Base-by-base conservation (phyloP, 2,888 invertebrate genomes). In the Deilephila porcellus region DNA sequence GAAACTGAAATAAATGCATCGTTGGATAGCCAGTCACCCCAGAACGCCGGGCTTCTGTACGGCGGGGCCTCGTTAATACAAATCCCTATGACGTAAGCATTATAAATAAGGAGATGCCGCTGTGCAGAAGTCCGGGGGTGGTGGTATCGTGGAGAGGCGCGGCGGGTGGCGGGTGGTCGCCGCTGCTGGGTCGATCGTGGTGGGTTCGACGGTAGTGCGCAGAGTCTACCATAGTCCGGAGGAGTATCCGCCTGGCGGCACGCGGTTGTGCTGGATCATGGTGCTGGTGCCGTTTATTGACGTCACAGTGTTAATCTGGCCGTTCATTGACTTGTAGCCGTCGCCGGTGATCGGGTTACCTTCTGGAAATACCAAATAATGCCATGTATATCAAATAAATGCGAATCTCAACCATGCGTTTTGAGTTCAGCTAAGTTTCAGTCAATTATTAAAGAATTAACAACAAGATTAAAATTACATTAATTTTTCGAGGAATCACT, bases 191-290 rank as follows among this genome's bases (percentile, higher is more conserved):
- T 74, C 71, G 63, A 77, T 76, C 77, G 76, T 78, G 79, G 79
- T 78, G 79, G 80, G 76, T 75, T 79, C 73, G 81, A 77, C 76
- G 76, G 76, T 79, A 73, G 80, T 80, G 79, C 78, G 75, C 79
- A 76, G 79, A 76, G 84, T 88, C 95, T 96, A 96, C 96, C 96
- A 96, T 79, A 96, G 95, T 79, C 96, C 96, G 79, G 96, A 96
- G 79, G 96, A 96, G 88, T 92, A 96, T 71, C 96, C 96, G 82
- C 96, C 96, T 72, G 96, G 96, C 71, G 96, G 96, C 79, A 96
- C 96, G 88, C 96, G 96, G 86, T 90, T 93, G 85, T 95, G 95
- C 76, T 88, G 86, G 80, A 91, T 90, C 79, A 90, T 85, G 78
- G 89, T 90, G 86, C 88, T 93, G 85, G 87, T 88, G 78, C 93